Percentiles rank a stretch among this genome's conserved stretches.
Evolutionary conservation across 2,888 invertebrate genomes (phyloP).

Genomic region (Watsonalla cultraria): DNA sequence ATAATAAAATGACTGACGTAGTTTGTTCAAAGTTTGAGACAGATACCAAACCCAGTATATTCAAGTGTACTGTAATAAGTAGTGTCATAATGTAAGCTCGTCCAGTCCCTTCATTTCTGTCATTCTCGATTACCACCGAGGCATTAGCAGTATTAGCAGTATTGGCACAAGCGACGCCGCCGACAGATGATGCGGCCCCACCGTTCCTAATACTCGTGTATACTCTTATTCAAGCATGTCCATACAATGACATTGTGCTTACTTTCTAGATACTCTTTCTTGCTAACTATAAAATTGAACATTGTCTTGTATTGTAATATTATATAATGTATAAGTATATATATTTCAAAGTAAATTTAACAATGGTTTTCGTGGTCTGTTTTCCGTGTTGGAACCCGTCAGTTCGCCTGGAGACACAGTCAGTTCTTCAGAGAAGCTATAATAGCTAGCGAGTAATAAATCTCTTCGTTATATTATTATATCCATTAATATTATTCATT

Average conservation of each 20-base stretch:
- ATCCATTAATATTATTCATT: conserved; percentile 73
- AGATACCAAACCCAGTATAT: too few species aligned
- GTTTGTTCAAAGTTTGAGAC: too few species aligned
- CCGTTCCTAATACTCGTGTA: too few species aligned
- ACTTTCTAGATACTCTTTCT: not conserved
- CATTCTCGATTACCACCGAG: too few species aligned
- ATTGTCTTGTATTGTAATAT: conserved; percentile 28
- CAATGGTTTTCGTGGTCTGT: conserved; percentile 60
- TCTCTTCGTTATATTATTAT: conserved; percentile 66
- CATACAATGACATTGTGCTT: not conserved
- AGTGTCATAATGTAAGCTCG: too few species aligned
- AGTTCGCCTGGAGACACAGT: conserved; percentile 98
- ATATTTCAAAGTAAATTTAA: conserved; percentile 41
- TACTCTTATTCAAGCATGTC: not conserved
- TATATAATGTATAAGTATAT: conserved; percentile 6
- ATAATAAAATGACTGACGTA: too few species aligned
- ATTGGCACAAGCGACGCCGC: too few species aligned
- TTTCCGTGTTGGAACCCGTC: conserved; percentile 61
- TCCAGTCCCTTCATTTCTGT: too few species aligned
- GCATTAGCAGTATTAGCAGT: too few species aligned
- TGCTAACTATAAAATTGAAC: conserved; percentile 8
- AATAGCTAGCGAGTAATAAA: conserved; percentile 90
- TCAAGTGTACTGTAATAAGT: too few species aligned
- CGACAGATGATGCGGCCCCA: too few species aligned
- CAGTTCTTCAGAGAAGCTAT: conserved; percentile 98